Evolutionary conservation across 2,113 vertebrate genomes (phyloP).

Genomic region (Hippoglossus stenolepis): DNA sequence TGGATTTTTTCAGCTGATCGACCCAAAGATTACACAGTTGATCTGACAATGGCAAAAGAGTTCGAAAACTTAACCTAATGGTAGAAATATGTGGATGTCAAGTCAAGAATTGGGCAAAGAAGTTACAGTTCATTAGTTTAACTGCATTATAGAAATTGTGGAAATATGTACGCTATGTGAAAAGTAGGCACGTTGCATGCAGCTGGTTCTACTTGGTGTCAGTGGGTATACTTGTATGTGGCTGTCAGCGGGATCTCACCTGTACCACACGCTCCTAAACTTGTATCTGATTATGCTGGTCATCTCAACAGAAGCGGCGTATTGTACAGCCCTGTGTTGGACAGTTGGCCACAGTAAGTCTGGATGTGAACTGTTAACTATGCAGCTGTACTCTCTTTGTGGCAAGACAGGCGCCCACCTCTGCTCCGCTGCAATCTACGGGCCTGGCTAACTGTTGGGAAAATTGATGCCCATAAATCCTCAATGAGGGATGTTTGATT

Average conservation of each 20-base stretch:
- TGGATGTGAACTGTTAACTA: slow-evolving; percentile 39
- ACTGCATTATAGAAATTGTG: slow-evolving; percentile 32
- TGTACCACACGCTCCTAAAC: slow-evolving; percentile 36
- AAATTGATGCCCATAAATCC: slow-evolving; percentile 15
- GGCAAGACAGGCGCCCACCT: slow-evolving; percentile 77
- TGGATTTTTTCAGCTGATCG: not conserved
- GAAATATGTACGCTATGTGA: slow-evolving; percentile 65
- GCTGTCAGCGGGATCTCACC: slow-evolving; percentile 10
- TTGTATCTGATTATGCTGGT: slow-evolving; percentile 77
- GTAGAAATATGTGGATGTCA: too few species aligned
- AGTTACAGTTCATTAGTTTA: not conserved
- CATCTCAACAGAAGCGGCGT: slow-evolving; percentile 85
- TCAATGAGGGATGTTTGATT: not conserved
- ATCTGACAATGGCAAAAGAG: not conserved
- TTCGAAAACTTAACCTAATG: too few species aligned
- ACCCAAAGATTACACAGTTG: not conserved
- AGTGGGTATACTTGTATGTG: not conserved
- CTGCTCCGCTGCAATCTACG: slow-evolving; percentile 67
- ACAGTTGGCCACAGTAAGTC: slow-evolving; percentile 85
- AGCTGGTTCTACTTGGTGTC: slow-evolving; percentile 28
- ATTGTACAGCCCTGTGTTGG: slow-evolving; percentile 85
- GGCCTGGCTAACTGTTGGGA: slow-evolving; percentile 58
- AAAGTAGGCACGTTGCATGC: slow-evolving; percentile 65
- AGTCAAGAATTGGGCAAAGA: not conserved
- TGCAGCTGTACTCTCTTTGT: slow-evolving; percentile 81